Evolutionary conservation across 2,797 vertebrate genomes (phyloP).

Genomic region (Brachymystax lenok): DNA sequence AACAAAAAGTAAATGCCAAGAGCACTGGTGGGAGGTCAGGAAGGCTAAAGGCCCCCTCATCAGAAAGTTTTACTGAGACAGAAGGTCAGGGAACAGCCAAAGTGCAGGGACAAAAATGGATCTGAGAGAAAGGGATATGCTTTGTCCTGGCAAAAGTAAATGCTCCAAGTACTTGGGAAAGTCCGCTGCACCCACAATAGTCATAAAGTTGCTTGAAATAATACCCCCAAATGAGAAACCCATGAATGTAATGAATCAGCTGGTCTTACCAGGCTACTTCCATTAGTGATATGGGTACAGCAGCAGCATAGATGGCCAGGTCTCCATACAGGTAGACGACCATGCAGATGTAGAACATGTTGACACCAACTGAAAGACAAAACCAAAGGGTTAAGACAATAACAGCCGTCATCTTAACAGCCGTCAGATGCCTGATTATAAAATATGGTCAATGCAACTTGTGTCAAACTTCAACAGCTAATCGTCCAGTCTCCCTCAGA

Average conservation of each 20-base stretch:
- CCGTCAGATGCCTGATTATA: conserved; percentile 26
- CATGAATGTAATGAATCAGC: background rate
- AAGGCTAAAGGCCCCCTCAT: conserved; percentile 28
- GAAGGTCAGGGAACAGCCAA: background rate
- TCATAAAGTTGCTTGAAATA: background rate
- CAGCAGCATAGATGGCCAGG: conserved; percentile 96
- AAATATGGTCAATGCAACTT: conserved; percentile 27
- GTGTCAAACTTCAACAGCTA: conserved; percentile 22
- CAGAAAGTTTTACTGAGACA: background rate
- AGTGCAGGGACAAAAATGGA: background rate
- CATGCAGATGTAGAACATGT: conserved; percentile 98
- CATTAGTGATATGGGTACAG: conserved; percentile 94
- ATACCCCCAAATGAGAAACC: conserved; percentile 4
- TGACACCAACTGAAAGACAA: conserved; percentile 88
- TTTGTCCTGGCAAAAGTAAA: conserved; percentile 20
- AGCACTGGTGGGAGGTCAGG: conserved; percentile 32
- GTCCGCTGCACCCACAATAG: conserved; percentile 4
- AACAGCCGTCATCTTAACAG: conserved; percentile 34
- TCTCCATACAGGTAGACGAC: conserved; percentile 97
- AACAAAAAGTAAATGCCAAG: conserved; percentile 25
- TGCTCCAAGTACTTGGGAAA: conserved; percentile 14
- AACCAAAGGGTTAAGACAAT: conserved; percentile 18
- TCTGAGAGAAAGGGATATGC: background rate
- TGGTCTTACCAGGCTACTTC: conserved; percentile 93
- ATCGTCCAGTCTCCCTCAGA: conserved; percentile 30